Conservation (phyloP, 92 coral and sea anemone species). For the Epizoanthus illoricatus region DNA sequence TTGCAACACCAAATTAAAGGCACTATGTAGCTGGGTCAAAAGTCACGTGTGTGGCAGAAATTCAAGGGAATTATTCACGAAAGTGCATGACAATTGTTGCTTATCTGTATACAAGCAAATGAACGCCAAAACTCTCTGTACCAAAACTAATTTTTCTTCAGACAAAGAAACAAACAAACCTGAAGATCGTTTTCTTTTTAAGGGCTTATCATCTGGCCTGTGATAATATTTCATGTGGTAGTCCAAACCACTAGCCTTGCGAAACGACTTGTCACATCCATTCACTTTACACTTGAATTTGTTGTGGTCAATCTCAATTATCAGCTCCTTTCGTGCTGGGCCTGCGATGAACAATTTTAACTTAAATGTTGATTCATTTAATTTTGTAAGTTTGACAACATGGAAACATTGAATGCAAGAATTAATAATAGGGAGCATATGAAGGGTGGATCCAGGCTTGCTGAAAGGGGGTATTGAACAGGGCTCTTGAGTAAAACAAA, state of each 20-base stretch:
- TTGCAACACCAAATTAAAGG: too few relatives aligned
- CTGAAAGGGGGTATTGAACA: too few relatives aligned
- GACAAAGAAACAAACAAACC: conserved; percentile 39
- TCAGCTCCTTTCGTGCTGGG: conserved; percentile 87
- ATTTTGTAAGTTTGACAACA: too few relatives aligned
- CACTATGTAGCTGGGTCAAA: too few relatives aligned
- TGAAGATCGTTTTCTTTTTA: conserved; percentile 81
- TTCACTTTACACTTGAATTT: conserved; percentile 81
- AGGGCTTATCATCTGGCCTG: conserved; percentile 59
- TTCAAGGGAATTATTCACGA: too few relatives aligned
- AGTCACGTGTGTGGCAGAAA: too few relatives aligned
- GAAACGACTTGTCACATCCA: conserved; percentile 96
- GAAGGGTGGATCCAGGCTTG: too few relatives aligned
- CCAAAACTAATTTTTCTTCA: neutral
- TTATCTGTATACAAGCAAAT: neutral
- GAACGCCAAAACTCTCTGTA: neutral
- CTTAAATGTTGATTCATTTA: neutral
- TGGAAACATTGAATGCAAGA: neutral
- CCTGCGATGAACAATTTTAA: neutral
- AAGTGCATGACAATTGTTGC: too few relatives aligned
- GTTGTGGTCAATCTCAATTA: conserved; percentile 93
- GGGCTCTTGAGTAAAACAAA: too few relatives aligned
- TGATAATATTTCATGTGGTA: conserved; percentile 93
- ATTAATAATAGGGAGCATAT: neutral
- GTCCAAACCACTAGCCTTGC: conserved; percentile 92